Conservation (phyloP, 2,888 invertebrate genomes). For the Cantharis nigra region DNA sequence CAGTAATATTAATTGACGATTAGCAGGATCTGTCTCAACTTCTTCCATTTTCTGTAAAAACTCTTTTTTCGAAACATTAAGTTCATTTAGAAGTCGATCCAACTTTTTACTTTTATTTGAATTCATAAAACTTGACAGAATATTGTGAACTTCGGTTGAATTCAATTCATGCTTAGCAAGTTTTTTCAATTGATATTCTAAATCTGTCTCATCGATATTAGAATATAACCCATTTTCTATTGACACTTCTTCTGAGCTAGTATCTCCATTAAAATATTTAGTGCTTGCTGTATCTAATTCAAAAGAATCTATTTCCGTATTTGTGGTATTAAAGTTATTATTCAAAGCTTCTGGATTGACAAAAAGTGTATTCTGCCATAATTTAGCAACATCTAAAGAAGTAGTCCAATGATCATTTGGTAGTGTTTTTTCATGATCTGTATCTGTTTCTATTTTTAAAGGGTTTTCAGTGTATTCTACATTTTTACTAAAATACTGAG, state of each 20-base stretch:
- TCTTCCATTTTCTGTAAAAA: constrained; percentile 82
- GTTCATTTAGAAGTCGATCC: constrained; percentile 74
- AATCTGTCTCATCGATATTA: constrained; percentile 30
- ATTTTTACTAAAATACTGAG: constrained; percentile 1
- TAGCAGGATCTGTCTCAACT: constrained; percentile 76
- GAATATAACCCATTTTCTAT: not conserved
- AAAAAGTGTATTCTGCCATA: constrained; percentile 71
- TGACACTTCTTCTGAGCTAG: not conserved
- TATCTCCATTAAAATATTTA: not conserved
- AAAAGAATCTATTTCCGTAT: constrained; percentile 5
- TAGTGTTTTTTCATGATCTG: constrained; percentile 28
- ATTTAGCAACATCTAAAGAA: constrained; percentile 58
- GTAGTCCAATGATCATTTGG: constrained; percentile 50
- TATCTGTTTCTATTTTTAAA: not conserved
- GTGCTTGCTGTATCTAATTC: constrained; percentile 5
- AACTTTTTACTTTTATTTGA: constrained; percentile 72
- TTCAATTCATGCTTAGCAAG: constrained; percentile 47
- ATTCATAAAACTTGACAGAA: constrained; percentile 58
- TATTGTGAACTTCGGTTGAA: constrained; percentile 49
- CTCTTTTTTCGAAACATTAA: constrained; percentile 76
- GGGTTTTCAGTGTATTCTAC: not conserved
- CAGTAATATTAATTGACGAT: constrained; percentile 72
- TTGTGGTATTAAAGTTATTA: constrained; percentile 56
- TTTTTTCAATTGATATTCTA: constrained; percentile 56
- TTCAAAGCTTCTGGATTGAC: constrained; percentile 76